Evolutionary conservation across 2,888 invertebrate genomes (phyloP).

Genomic region (Iphiclides podalirius): DNA sequence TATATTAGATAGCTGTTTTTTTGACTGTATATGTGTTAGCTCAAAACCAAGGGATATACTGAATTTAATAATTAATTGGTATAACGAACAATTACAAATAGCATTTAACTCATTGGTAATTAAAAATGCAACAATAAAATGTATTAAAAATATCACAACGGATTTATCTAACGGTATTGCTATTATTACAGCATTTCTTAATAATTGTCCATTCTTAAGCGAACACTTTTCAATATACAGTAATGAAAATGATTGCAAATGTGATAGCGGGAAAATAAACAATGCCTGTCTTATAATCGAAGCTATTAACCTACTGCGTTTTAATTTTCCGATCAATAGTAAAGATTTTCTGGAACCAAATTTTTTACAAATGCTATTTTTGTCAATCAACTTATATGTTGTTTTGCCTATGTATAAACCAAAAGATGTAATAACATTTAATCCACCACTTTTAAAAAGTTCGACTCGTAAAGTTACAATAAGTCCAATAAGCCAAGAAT

Average conservation of each 20-base stretch:
- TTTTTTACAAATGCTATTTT: slow-evolving; percentile 79
- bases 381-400: slow-evolving; percentile 77
- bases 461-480: slow-evolving; percentile 59
- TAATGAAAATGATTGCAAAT: slow-evolving; percentile 56
- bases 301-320: slow-evolving; percentile 73
- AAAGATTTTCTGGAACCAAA: slow-evolving; percentile 75
- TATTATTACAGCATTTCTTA: slow-evolving; percentile 74
- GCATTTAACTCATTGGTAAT: slow-evolving; percentile 45
- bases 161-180: slow-evolving; percentile 79
- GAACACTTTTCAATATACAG: slow-evolving; percentile 65
- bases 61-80: slow-evolving; percentile 59
- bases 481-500: slow-evolving; percentile 60
- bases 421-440: slow-evolving; percentile 61
- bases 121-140: slow-evolving; percentile 44
- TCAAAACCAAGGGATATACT: slow-evolving; percentile 51
- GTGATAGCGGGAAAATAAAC: slow-evolving; percentile 66
- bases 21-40: slow-evolving; percentile 64
- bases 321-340: slow-evolving; percentile 77
- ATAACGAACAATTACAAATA: slow-evolving; percentile 51
- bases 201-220: slow-evolving; percentile 79
- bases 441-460: slow-evolving; percentile 65
- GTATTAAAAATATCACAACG: slow-evolving; percentile 64
- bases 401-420: slow-evolving; percentile 75
- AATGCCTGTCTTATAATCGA: slow-evolving; percentile 79
- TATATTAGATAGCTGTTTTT: slow-evolving; percentile 70